Evolutionary conservation across 2,888 invertebrate species (phyloP).

Genomic region (Stenchaetothrips biformis): DNA sequence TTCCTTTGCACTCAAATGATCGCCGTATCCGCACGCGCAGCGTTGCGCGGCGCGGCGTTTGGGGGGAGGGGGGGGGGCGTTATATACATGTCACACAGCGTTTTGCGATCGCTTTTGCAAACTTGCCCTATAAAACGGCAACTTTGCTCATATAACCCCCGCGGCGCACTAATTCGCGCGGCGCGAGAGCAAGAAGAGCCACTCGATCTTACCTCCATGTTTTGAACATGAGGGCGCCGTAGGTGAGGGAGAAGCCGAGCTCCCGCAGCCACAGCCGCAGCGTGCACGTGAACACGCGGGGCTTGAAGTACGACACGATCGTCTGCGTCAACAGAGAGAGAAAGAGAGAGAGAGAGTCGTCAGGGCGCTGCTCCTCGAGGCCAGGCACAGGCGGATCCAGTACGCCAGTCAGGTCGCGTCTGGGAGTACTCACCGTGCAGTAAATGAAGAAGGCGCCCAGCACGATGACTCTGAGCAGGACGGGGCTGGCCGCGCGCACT

Average conservation of each 20-base stretch:
- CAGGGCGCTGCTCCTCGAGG: too few species aligned
- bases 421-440: slow-evolving; percentile 69
- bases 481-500: slow-evolving; percentile 89
- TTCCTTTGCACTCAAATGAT: too few species aligned
- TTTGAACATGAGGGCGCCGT: slow-evolving; percentile 91
- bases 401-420: too few species aligned
- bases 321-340: too few species aligned
- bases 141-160: slow-evolving; percentile 10
- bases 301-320: slow-evolving; percentile 89
- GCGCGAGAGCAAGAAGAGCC: too few species aligned
- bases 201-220: slow-evolving; percentile 81
- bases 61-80: too few species aligned
- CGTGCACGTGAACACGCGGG: slow-evolving; percentile 82
- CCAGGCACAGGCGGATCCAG: too few species aligned
- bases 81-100: not conserved
- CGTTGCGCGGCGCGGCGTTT: not conserved
- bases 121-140: slow-evolving; percentile 15
- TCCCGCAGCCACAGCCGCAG: slow-evolving; percentile 87
- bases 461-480: slow-evolving; percentile 80
- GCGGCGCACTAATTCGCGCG: too few species aligned
- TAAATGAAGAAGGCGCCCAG: slow-evolving; percentile 90
- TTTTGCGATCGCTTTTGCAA: not conserved
- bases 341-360: too few species aligned
- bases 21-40: not conserved
- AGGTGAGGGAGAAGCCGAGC: slow-evolving; percentile 90